phyloP scores from a whole-genome alignment of 2,797 vertebrate genomes.

The Eulemur coronatus region DNA sequence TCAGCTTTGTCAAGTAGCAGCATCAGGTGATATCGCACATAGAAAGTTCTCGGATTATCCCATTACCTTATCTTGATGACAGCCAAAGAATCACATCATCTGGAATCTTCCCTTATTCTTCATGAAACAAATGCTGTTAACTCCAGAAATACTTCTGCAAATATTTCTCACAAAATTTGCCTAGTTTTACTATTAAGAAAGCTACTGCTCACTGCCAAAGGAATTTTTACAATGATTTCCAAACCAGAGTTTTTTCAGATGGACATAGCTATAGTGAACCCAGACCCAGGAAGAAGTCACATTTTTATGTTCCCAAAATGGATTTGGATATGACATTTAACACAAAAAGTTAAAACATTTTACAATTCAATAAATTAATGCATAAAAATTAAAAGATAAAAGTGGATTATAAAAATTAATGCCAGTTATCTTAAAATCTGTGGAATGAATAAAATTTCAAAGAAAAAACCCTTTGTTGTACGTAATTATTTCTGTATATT shows the following conservation, averaged over 20 bases:
- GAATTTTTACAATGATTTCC: background rate
- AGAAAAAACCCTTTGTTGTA: background rate
- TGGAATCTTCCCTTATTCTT: background rate
- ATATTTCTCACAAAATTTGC: background rate
- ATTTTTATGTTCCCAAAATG: background rate
- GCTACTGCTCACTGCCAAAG: background rate
- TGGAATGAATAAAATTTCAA: conserved; percentile 9
- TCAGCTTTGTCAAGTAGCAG: background rate
- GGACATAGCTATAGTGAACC: background rate
- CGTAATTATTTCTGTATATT: background rate
- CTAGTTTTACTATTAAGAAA: conserved; percentile 23
- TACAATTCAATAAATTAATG: background rate
- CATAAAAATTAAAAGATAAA: conserved; percentile 1
- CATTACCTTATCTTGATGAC: background rate
- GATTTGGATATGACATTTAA: background rate
- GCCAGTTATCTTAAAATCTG: background rate
- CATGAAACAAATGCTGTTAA: background rate
- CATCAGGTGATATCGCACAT: background rate
- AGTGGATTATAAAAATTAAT: background rate
- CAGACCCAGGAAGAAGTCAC: background rate
- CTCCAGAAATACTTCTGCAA: background rate
- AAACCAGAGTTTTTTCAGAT: conserved; percentile 6
- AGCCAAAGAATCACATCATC: background rate
- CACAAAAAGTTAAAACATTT: background rate
- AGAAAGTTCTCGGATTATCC: background rate